Evolutionary conservation across 2,113 vertebrate genomes (phyloP).

Genomic region (Rhodinocichla rosea): DNA sequence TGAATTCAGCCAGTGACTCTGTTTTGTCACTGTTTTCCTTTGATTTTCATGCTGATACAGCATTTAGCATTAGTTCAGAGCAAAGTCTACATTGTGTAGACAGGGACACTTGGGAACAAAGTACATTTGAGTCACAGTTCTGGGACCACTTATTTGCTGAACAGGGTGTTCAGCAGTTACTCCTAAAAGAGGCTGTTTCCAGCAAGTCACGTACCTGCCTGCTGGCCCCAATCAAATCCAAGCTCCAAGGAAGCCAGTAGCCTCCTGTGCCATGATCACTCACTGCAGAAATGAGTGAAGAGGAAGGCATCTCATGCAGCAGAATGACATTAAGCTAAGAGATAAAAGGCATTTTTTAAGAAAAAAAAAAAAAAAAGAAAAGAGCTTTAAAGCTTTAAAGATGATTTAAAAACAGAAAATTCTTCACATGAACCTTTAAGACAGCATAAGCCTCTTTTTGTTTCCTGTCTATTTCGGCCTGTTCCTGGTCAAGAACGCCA

Average conservation of each 20-base stretch:
- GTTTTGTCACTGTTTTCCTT: constrained; percentile 29
- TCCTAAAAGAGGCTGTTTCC: background rate
- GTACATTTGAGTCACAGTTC: background rate
- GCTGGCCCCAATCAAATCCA: background rate
- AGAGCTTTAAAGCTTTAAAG: background rate
- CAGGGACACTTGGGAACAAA: background rate
- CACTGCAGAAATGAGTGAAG: background rate
- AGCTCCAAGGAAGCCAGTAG: background rate
- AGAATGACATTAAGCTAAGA: background rate
- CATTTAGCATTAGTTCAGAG: background rate
- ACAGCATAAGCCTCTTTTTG: background rate
- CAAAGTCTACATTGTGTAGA: background rate
- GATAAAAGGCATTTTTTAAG: background rate
- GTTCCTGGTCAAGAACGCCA: constrained; percentile 3
- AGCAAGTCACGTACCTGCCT: background rate
- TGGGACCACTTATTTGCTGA: background rate
- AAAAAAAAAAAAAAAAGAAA: background rate
- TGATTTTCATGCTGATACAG: constrained; percentile 18
- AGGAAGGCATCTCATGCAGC: background rate
- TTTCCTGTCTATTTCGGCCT: constrained; percentile 7
- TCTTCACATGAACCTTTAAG: constrained; percentile 24
- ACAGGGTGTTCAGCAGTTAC: background rate
- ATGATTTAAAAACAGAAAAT: constrained; percentile 4
- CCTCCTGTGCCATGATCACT: background rate
- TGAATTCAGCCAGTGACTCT: constrained; percentile 11